Evolutionary conservation across 1,140 invertebrate species (phyloP).

Genomic region (Solenopsis fugax): DNA sequence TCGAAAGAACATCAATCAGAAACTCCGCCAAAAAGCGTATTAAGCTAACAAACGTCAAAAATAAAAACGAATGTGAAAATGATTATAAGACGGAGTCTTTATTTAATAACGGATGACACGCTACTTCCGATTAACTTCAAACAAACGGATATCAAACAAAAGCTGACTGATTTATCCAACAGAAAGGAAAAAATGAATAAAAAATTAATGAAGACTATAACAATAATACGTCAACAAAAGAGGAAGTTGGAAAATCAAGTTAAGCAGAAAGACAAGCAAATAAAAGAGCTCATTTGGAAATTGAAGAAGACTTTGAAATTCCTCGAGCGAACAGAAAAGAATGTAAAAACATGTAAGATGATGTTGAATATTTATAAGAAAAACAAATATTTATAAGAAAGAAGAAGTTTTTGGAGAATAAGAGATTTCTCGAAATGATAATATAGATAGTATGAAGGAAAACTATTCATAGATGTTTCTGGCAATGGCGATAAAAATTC

Average conservation of each 20-base stretch:
- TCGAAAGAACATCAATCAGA: slow-evolving; percentile 80
- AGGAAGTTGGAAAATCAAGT: slow-evolving; percentile 80
- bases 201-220: slow-evolving; percentile 79
- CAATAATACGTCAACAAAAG: slow-evolving; percentile 76
- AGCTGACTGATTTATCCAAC: slow-evolving; percentile 75
- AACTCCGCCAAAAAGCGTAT: slow-evolving; percentile 82
- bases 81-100: slow-evolving; percentile 76
- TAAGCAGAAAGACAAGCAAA: slow-evolving; percentile 79
- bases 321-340: slow-evolving; percentile 83
- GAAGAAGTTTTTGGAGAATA: slow-evolving; percentile 78
- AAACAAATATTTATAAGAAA: slow-evolving; percentile 79
- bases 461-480: slow-evolving; percentile 77
- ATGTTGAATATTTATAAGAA: slow-evolving; percentile 82
- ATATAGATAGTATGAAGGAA: slow-evolving; percentile 66
- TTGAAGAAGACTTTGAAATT: slow-evolving; percentile 83
- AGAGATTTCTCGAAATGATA: slow-evolving; percentile 76
- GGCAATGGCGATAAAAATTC: slow-evolving; percentile 76
- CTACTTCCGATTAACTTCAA: background rate
- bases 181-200: slow-evolving; percentile 81
- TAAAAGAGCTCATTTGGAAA: slow-evolving; percentile 85
- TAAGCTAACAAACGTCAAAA: slow-evolving; percentile 62
- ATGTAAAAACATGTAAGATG: slow-evolving; percentile 80
- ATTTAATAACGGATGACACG: slow-evolving; percentile 29
- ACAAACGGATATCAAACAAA: slow-evolving; percentile 66
- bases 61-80: slow-evolving; percentile 62